Conservation (phyloP, 2,113 vertebrate genomes). For the Amphiprion percula region DNA sequence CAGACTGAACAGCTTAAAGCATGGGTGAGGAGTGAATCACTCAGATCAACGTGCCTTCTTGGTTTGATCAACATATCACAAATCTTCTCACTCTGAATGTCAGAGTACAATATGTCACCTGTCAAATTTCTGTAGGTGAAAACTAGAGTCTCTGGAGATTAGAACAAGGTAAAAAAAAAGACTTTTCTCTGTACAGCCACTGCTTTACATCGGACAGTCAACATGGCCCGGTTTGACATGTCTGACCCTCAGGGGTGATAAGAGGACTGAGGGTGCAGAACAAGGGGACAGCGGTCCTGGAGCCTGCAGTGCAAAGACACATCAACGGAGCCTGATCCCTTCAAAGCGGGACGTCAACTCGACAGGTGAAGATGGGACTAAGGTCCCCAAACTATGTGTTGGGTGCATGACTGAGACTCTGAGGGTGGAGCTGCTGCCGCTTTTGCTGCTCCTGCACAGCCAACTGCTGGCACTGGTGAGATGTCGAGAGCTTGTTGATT, state of each 20-base stretch:
- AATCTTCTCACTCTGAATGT: slow-evolving; percentile 76
- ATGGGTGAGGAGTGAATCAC: background rate
- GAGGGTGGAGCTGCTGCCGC: slow-evolving; percentile 98
- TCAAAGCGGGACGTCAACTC: slow-evolving; percentile 20
- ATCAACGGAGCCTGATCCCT: slow-evolving; percentile 35
- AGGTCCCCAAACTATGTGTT: slow-evolving; percentile 78
- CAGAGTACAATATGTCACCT: slow-evolving; percentile 69
- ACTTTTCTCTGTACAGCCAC: slow-evolving; percentile 59
- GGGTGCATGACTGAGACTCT: slow-evolving; percentile 92
- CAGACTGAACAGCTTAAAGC: slow-evolving; percentile 16
- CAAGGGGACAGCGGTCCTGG: slow-evolving; percentile 19
- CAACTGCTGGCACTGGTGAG: slow-evolving; percentile 97
- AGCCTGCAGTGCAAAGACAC: slow-evolving; percentile 59
- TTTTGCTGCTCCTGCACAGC: slow-evolving; percentile 98
- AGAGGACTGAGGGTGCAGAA: background rate
- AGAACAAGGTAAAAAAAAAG: background rate
- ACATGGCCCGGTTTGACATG: slow-evolving; percentile 27
- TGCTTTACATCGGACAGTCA: slow-evolving; percentile 32
- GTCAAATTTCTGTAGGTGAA: slow-evolving; percentile 49
- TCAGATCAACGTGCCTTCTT: slow-evolving; percentile 26
- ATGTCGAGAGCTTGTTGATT: slow-evolving; percentile 95
- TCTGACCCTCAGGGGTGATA: slow-evolving; percentile 26
- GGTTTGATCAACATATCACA: slow-evolving; percentile 30
- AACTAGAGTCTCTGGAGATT: slow-evolving; percentile 46
- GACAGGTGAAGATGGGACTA: slow-evolving; percentile 13